Evolutionary conservation across 1,140 invertebrate species (phyloP).

Genomic region (Heliconius himera): DNA sequence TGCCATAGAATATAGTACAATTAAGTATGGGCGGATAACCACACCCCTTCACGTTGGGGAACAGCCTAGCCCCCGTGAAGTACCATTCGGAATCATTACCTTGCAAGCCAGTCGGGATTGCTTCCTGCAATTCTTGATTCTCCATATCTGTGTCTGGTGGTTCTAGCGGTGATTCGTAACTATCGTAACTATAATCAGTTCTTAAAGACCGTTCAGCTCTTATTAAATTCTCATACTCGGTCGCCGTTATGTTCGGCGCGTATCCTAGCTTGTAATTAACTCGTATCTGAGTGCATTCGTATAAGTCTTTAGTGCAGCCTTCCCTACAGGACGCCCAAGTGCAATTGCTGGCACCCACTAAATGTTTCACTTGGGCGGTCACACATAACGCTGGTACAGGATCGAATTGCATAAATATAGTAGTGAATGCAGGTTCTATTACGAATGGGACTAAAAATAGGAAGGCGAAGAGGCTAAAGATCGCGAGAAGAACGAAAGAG

Average conservation of each 20-base stretch:
- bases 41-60: slow-evolving; percentile 93
- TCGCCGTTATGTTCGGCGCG: slow-evolving; percentile 70
- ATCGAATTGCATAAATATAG: slow-evolving; percentile 95
- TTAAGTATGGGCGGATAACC: slow-evolving; percentile 94
- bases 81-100: slow-evolving; percentile 91
- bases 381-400: slow-evolving; percentile 89
- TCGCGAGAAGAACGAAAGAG: slow-evolving; percentile 94
- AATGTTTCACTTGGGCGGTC: slow-evolving; percentile 87
- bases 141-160: slow-evolving; percentile 77
- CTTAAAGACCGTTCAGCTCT: slow-evolving; percentile 79
- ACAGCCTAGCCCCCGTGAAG: slow-evolving; percentile 90
- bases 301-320: slow-evolving; percentile 94
- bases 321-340: slow-evolving; percentile 95
- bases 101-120: slow-evolving; percentile 84
- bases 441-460: slow-evolving; percentile 96
- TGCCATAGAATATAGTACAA: slow-evolving; percentile 90
- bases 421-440: slow-evolving; percentile 95
- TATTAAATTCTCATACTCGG: slow-evolving; percentile 74
- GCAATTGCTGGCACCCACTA: slow-evolving; percentile 91
- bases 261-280: slow-evolving; percentile 90
- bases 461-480: slow-evolving; percentile 95
- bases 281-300: slow-evolving; percentile 92
- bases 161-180: slow-evolving; percentile 68
- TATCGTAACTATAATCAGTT: slow-evolving; percentile 85
- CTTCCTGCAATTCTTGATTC: slow-evolving; percentile 69